phyloP scores from a whole-genome alignment of 1,140 invertebrate genomes.

The Lordiphosa mommai region DNA sequence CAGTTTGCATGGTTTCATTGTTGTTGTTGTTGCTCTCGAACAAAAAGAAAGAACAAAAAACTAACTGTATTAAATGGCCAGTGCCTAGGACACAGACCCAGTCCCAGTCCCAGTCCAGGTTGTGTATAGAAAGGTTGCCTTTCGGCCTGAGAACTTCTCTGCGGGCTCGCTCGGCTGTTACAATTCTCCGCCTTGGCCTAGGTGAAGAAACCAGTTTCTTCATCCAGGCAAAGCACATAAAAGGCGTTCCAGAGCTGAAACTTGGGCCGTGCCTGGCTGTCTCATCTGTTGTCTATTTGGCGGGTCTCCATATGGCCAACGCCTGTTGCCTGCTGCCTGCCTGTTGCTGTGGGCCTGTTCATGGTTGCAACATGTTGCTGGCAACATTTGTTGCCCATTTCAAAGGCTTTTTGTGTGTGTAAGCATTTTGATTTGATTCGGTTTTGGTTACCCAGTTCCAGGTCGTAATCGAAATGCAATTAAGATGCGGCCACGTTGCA shows the following conservation, averaged over 20 bases:
- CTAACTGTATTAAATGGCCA: conserved; percentile 76
- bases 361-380: conserved; percentile 43
- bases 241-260: conserved; percentile 51
- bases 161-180: conserved; percentile 55
- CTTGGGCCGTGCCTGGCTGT: conserved; percentile 57
- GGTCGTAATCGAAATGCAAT: conserved; percentile 74
- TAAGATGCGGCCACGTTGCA: conserved; percentile 50
- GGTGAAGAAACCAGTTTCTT: conserved; percentile 47
- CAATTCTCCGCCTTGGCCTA: conserved; percentile 37
- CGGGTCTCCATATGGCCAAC: conserved; percentile 35
- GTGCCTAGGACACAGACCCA: conserved; percentile 40
- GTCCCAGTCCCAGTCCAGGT: conserved; percentile 8
- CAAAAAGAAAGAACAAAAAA: conserved; percentile 29
- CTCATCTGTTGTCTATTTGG: conserved; percentile 74
- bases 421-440: conserved; percentile 45
- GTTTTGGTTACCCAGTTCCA: conserved; percentile 46
- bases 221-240: conserved; percentile 24
- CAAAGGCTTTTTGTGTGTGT: neutral
- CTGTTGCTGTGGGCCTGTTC: conserved; percentile 65
- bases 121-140: conserved; percentile 27
- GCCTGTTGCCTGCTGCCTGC: conserved; percentile 21
- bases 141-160: conserved; percentile 39
- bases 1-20: conserved; percentile 48
- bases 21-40: conserved; percentile 20
- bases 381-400: conserved; percentile 50